phyloP scores from a whole-genome alignment of 2,888 invertebrate genomes.

The Harmothoe impar region DNA sequence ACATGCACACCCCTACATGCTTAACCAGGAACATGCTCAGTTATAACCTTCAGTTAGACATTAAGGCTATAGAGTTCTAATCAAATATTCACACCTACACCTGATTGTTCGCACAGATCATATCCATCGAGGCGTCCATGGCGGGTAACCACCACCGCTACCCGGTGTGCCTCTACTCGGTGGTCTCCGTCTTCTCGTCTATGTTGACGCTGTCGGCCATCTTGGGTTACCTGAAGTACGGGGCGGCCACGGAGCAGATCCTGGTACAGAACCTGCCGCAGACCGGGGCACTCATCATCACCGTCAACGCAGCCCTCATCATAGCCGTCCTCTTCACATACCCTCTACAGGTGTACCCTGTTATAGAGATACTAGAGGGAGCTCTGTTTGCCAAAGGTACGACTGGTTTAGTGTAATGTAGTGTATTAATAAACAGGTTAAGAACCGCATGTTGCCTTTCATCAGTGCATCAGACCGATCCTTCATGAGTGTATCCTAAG shows the following conservation, averaged over 20 bases:
- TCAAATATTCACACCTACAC: too few relatives aligned
- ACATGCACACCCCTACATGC: too few relatives aligned
- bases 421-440: too few relatives aligned
- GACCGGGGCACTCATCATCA: constrained; percentile 71
- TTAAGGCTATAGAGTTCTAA: too few relatives aligned
- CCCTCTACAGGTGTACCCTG: constrained; percentile 80
- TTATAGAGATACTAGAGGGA: constrained; percentile 78
- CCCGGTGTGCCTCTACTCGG: constrained; percentile 76
- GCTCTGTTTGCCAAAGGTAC: constrained; percentile 71
- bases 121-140: constrained; percentile 82
- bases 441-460: too few relatives aligned
- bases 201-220: constrained; percentile 77
- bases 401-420: too few relatives aligned
- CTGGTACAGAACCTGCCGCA: constrained; percentile 76
- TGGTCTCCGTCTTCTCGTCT: constrained; percentile 73
- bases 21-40: too few relatives aligned
- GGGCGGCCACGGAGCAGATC: constrained; percentile 77
- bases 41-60: too few relatives aligned
- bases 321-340: constrained; percentile 80
- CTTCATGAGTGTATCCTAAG: too few relatives aligned
- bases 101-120: constrained; percentile 66
- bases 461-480: too few relatives aligned
- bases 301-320: constrained; percentile 78
- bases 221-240: constrained; percentile 79
- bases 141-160: constrained; percentile 81